Evolutionary conservation across 2,797 vertebrate genomes (phyloP), one percentile per base, ranked within the genome.

Genomic region (Enteromius radiatus): DNA sequence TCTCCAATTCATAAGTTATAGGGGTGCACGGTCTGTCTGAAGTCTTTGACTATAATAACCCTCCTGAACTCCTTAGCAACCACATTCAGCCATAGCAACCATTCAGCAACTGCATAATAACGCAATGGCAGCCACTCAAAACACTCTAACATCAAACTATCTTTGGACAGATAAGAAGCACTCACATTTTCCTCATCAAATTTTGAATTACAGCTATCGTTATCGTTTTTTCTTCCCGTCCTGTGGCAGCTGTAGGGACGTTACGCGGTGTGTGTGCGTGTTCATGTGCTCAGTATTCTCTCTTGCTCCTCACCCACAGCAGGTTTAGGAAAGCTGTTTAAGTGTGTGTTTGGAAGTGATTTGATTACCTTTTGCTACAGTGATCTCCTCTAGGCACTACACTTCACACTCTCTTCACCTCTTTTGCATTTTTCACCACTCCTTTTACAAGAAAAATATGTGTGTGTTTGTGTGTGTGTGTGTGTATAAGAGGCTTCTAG

Each of bases 321-420:
- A 59, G 33, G 49, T 41, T 75, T 4, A 64, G 54, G 45, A 70
- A 81, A 33, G 28, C 49, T 52, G 14, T 52, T 49, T 75, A 36
- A 76, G 11, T 68, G 61, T 82, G 63, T 82, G 81, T 82, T 67
- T 76, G 63, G 12, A 71, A 45, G 38, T 61, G 54, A 23, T 80
- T 70, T 31, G 26, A 61, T 71, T 78, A 52, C 14, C 76, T 70
- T 45, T 70, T 38, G 45, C 33, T 68, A 78, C 64, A 78, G 23
- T 19, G 77, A 36, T 67, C 64, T 78, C 47, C 77, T 68, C 31
- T 38, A 68, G 63, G 77, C 28, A 7, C 45, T 52, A 12, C 45
- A 67, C 31, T 67, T 4, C 19, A 1, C 31, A 38, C 14, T 17
- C 63, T 63, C 11, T 81, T 33, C 31, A 56, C 5, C 19, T 36